These are phyloP conservation scores for Bergia puertoricense DNA, from an alignment of 92 coral and sea anemone species.

Conservation along the genomic window DNA sequence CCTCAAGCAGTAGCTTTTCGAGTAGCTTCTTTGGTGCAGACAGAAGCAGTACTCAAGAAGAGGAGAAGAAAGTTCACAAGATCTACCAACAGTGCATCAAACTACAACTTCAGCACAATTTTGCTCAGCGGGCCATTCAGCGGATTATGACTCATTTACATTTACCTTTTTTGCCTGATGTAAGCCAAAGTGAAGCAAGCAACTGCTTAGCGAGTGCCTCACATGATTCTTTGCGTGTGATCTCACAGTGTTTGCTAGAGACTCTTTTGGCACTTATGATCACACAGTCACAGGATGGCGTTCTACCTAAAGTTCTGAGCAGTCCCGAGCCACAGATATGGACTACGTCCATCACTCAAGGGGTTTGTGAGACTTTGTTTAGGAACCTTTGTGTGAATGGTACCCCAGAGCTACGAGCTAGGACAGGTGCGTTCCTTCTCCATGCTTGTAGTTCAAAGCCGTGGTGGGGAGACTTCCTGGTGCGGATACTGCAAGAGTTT, in stretches of 20 bases:
- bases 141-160: slow-evolving; percentile 47
- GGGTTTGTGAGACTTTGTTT: slow-evolving; percentile 81
- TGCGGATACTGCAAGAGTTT: slow-evolving; percentile 85
- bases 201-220: slow-evolving; percentile 57
- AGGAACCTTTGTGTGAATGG: slow-evolving; percentile 92
- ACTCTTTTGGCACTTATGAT: slow-evolving; percentile 79
- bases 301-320: slow-evolving; percentile 59
- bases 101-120: slow-evolving; percentile 87
- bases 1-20: slow-evolving; percentile 47
- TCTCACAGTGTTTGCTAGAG: slow-evolving; percentile 88
- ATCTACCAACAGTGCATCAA: slow-evolving; percentile 81
- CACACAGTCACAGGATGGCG: slow-evolving; percentile 63
- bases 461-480: slow-evolving; percentile 98
- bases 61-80: slow-evolving; percentile 69
- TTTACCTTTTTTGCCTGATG: neutral
- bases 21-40: slow-evolving; percentile 28
- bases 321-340: slow-evolving; percentile 59
- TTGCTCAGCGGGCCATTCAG: slow-evolving; percentile 75
- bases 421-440: slow-evolving; percentile 87
- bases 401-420: slow-evolving; percentile 77
- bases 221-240: slow-evolving; percentile 82
- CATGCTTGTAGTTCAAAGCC: slow-evolving; percentile 81
- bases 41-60: slow-evolving; percentile 28
- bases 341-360: slow-evolving; percentile 62
- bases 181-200: slow-evolving; percentile 27